phyloP scores from a whole-genome alignment of 2,797 vertebrate genomes.

The Platyrinchus mystaceus region DNA sequence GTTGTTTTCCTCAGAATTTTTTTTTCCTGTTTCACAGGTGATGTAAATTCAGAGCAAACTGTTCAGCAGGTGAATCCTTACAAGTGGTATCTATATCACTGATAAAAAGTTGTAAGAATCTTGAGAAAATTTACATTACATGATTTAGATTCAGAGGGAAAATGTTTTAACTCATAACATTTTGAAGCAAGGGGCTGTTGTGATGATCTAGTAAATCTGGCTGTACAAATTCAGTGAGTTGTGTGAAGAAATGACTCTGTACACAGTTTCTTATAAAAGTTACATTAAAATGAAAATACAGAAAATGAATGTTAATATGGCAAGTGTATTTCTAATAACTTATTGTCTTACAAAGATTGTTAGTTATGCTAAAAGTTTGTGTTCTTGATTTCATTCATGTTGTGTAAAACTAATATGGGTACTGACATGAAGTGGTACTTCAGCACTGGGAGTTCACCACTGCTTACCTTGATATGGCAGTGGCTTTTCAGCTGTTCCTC shows the following conservation, averaged over 20 bases:
- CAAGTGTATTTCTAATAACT: neutral
- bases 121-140: neutral
- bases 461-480: neutral
- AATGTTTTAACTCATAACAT: neutral
- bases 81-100: neutral
- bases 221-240: neutral
- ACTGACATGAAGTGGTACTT: neutral
- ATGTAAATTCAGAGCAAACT: neutral
- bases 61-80: neutral
- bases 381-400: neutral
- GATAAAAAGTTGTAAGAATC: neutral
- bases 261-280: neutral
- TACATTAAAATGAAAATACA: neutral
- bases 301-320: neutral
- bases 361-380: neutral
- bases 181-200: neutral
- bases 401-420: neutral
- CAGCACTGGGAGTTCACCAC: fast-evolving
- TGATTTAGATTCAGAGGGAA: neutral
- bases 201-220: neutral
- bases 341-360: neutral
- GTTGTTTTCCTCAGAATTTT: neutral
- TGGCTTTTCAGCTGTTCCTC: neutral
- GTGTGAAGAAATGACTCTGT: neutral
- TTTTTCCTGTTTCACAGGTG: neutral